These are phyloP conservation scores for Picathartes gymnocephalus DNA, from an alignment of 2,113 vertebrate genomes.

Conservation along the genomic window DNA sequence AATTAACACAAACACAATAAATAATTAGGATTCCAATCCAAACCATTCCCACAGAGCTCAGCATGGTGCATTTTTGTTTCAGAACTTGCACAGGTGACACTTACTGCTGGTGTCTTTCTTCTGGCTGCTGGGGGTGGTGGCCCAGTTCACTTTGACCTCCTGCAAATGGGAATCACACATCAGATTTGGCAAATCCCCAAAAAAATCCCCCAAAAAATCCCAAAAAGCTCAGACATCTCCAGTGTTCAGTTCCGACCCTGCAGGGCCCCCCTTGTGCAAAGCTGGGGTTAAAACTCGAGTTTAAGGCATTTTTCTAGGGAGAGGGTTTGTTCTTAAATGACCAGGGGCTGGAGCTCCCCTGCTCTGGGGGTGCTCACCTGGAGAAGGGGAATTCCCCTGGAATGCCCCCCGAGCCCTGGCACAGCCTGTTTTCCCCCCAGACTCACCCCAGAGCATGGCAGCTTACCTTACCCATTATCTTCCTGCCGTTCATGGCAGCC, in stretches of 20 bases:
- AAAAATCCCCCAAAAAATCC: background rate
- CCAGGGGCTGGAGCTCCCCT: background rate
- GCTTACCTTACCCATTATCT: slow-evolving; percentile 99
- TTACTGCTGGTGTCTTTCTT: slow-evolving; percentile 99
- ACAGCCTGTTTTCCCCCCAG: background rate
- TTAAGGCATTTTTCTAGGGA: rapidly evolving
- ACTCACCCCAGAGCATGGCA: slow-evolving; percentile 82
- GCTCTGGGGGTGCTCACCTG: background rate
- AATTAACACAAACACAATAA: slow-evolving; percentile 69
- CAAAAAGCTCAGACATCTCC: background rate
- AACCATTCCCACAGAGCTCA: background rate
- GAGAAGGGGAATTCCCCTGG: background rate
- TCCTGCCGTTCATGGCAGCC: slow-evolving; percentile 98
- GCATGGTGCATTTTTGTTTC: background rate
- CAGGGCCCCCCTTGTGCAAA: background rate
- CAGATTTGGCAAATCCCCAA: background rate
- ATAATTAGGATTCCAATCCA: slow-evolving; percentile 59
- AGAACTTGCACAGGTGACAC: slow-evolving; percentile 54
- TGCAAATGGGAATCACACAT: slow-evolving; percentile 63
- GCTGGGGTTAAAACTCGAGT: background rate
- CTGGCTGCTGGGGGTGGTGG: slow-evolving; percentile 98
- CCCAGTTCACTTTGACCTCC: slow-evolving; percentile 99
- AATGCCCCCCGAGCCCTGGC: background rate
- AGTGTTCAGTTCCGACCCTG: rapidly evolving
- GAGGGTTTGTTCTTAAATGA: background rate